Percentiles rank a stretch among this genome's conserved stretches.
Conservation (phyloP, 2,113 vertebrate species). For the Rafetus swinhoei region DNA sequence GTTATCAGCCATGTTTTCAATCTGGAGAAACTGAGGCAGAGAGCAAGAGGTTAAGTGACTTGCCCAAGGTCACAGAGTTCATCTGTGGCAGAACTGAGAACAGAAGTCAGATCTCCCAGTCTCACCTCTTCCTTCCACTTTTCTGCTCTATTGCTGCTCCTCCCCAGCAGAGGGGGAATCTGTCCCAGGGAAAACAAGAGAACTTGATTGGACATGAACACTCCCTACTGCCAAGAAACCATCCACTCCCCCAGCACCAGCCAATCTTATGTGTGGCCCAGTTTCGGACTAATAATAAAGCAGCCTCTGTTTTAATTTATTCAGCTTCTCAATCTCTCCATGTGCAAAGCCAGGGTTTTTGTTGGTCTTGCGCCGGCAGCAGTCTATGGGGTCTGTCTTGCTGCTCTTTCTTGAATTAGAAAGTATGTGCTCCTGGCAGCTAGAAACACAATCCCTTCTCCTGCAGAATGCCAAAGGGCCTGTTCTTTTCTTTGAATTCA, state of each 20-base stretch:
- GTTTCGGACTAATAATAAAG: slow-evolving; percentile 72
- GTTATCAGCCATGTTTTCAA: background rate
- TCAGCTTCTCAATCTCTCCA: slow-evolving; percentile 71
- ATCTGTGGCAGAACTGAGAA: background rate
- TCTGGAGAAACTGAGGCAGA: background rate
- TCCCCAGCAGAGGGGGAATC: background rate
- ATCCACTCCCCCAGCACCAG: background rate
- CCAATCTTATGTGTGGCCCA: slow-evolving; percentile 60
- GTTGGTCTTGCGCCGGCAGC: slow-evolving; percentile 42
- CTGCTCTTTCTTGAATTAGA: slow-evolving; percentile 83
- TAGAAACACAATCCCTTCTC: slow-evolving; percentile 74
- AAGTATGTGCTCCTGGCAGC: slow-evolving; percentile 83
- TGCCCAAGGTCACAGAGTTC: background rate
- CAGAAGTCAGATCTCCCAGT: background rate
- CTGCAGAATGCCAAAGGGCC: slow-evolving; percentile 73
- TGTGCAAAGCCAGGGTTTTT: slow-evolving; percentile 71
- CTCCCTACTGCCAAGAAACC: background rate
- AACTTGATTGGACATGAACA: background rate
- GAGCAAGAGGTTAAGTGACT: background rate
- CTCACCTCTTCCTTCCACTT: background rate
- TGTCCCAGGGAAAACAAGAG: background rate
- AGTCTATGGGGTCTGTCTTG: slow-evolving; percentile 75
- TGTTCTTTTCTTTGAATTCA: slow-evolving; percentile 65
- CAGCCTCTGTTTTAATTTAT: slow-evolving; percentile 72
- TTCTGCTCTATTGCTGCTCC: background rate